Percentiles rank a stretch among this genome's conserved stretches.
phyloP scores from a whole-genome alignment of 1,140 invertebrate genomes.

The Lordiphosa stackelbergi region DNA sequence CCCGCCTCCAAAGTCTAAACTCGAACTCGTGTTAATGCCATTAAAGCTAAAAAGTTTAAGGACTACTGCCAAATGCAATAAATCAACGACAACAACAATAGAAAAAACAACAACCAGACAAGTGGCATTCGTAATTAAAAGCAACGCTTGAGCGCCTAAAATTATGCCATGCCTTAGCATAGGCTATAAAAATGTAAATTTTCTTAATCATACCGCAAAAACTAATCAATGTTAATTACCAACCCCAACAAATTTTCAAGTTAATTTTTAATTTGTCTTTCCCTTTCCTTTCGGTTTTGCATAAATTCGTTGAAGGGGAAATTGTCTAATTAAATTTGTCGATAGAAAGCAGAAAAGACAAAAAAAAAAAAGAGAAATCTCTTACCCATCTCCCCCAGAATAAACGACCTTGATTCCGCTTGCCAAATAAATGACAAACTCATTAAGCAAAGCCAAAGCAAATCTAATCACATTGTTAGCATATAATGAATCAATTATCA shows the following conservation, averaged over 20 bases:
- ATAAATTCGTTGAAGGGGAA: slow-evolving; percentile 20
- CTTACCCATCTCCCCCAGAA: slow-evolving; percentile 17
- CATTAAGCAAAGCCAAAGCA: slow-evolving; percentile 29
- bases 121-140: slow-evolving; percentile 43
- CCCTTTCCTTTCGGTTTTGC: not conserved
- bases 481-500: slow-evolving; percentile 9
- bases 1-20: slow-evolving; percentile 59
- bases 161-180: slow-evolving; percentile 50
- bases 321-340: slow-evolving; percentile 42
- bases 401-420: slow-evolving; percentile 39
- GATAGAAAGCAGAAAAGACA: too few relatives aligned
- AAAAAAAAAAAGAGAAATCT: too few relatives aligned
- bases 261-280: slow-evolving; percentile 6
- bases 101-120: slow-evolving; percentile 24
- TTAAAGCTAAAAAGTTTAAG: slow-evolving; percentile 54
- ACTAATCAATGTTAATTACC: slow-evolving; percentile 69
- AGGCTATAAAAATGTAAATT: slow-evolving; percentile 67
- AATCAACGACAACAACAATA: slow-evolving; percentile 37
- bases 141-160: slow-evolving; percentile 30
- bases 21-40: slow-evolving; percentile 69
- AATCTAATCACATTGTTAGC: slow-evolving; percentile 4
- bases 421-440: slow-evolving; percentile 55
- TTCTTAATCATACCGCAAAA: slow-evolving; percentile 15
- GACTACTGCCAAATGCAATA: slow-evolving; percentile 47
- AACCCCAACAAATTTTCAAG: slow-evolving; percentile 29